These are phyloP conservation scores for Psittacula cyanocephala DNA, from an alignment of 2,113 vertebrate genomes.

Conservation along the genomic window DNA sequence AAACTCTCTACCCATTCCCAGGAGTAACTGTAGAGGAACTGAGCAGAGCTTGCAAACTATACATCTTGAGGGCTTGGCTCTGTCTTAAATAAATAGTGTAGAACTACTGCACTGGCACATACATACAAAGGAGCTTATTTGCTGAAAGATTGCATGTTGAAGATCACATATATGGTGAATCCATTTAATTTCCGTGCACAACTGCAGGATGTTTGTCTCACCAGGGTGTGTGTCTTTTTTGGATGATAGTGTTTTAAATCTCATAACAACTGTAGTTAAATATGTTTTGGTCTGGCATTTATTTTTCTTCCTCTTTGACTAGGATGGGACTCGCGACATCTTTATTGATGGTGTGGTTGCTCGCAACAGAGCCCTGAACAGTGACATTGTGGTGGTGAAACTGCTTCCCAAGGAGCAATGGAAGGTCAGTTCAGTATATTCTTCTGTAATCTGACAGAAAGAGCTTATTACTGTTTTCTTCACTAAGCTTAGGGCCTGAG, in stretches of 20 bases:
- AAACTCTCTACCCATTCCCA: not conserved
- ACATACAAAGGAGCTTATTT: not conserved
- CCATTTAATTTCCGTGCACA: not conserved
- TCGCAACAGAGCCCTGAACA: constrained; percentile 93
- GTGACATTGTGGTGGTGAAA: constrained; percentile 90
- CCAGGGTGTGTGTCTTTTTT: not conserved
- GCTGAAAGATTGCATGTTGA: not conserved
- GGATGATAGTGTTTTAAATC: not conserved
- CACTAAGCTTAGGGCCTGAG: not conserved
- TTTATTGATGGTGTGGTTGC: constrained; percentile 92
- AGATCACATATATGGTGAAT: not conserved
- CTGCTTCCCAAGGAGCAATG: constrained; percentile 90
- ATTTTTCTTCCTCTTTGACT: constrained; percentile 2
- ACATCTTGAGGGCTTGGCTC: constrained; percentile 23
- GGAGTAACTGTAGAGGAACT: not conserved
- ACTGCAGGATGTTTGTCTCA: not conserved
- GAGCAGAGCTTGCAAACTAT: not conserved
- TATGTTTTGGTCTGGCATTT: not conserved
- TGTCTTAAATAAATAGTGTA: not conserved
- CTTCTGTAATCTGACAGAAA: not conserved
- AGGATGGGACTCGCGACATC: constrained; percentile 90
- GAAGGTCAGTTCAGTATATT: constrained; percentile 83
- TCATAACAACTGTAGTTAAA: not conserved
- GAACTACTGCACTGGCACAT: constrained; percentile 1
- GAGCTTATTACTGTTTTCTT: not conserved